These are phyloP conservation scores for Nycticebus coucang DNA, from an alignment of 2,113 vertebrate genomes.

Conservation along the genomic window DNA sequence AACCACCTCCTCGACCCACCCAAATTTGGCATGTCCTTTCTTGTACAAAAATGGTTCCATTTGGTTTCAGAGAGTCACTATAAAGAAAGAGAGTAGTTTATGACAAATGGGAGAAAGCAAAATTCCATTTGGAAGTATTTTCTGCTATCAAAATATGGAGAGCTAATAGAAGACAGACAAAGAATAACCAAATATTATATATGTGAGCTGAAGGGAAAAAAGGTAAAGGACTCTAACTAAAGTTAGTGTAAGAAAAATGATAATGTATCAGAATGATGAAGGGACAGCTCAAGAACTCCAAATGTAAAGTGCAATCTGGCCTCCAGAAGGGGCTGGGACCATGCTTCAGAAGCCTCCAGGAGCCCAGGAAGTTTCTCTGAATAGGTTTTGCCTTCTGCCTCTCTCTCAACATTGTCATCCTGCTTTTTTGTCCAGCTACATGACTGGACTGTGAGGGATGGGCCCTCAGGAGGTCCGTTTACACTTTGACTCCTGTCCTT, in stretches of 20 bases:
- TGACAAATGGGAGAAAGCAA: not conserved
- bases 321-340: not conserved
- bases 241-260: constrained; percentile 22
- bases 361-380: not conserved
- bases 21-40: not conserved
- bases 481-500: accelerated
- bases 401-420: not conserved
- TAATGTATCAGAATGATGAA: not conserved
- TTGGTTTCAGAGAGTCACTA: not conserved
- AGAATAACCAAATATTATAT: not conserved
- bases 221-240: constrained; percentile 41
- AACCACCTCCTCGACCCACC: not conserved
- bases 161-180: not conserved
- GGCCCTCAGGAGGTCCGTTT: not conserved
- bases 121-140: not conserved
- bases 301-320: not conserved
- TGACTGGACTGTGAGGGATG: not conserved
- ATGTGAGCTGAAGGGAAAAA: not conserved
- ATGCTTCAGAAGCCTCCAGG: not conserved
- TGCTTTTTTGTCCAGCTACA: not conserved
- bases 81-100: not conserved
- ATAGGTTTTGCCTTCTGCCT: not conserved
- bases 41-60: not conserved
- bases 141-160: not conserved
- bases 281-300: not conserved